phyloP scores from a whole-genome alignment of 1,140 invertebrate genomes.

The Gonioctena quinquepunctata region DNA sequence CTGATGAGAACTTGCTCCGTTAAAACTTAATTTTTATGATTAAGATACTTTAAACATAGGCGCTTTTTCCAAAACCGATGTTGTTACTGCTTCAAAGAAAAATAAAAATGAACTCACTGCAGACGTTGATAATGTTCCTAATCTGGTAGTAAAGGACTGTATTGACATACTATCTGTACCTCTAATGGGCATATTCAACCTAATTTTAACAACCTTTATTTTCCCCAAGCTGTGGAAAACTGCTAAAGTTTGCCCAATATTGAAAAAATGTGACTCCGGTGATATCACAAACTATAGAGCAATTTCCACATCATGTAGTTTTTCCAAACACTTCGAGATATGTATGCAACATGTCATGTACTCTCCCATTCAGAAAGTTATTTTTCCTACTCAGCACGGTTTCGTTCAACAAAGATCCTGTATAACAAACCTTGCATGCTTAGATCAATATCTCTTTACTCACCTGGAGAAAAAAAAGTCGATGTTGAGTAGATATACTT shows the following conservation, averaged over 20 bases:
- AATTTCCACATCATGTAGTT: not conserved
- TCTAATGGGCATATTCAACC: not conserved
- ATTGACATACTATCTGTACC: not conserved
- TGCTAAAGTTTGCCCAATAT: not conserved
- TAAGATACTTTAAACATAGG: not conserved
- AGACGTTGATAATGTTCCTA: not conserved
- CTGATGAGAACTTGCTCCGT: not conserved
- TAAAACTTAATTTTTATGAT: not conserved
- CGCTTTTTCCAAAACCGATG: not conserved
- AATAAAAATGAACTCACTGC: not conserved
- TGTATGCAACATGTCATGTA: not conserved
- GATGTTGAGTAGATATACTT: too few relatives aligned
- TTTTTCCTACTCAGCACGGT: not conserved
- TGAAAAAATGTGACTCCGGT: not conserved
- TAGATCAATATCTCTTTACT: not conserved
- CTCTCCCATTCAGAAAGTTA: not conserved
- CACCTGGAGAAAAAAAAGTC: not conserved
- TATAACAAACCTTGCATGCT: not conserved
- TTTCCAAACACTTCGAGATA: constrained; percentile 1
- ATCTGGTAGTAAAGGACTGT: not conserved
- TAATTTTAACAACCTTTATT: not conserved
- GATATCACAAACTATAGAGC: not conserved
- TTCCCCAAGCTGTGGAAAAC: not conserved
- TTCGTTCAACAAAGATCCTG: not conserved
- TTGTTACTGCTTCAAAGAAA: not conserved